Evolutionary conservation across 2,797 vertebrate species (phyloP).

Genomic region (Gobionotothen gibberifrons): DNA sequence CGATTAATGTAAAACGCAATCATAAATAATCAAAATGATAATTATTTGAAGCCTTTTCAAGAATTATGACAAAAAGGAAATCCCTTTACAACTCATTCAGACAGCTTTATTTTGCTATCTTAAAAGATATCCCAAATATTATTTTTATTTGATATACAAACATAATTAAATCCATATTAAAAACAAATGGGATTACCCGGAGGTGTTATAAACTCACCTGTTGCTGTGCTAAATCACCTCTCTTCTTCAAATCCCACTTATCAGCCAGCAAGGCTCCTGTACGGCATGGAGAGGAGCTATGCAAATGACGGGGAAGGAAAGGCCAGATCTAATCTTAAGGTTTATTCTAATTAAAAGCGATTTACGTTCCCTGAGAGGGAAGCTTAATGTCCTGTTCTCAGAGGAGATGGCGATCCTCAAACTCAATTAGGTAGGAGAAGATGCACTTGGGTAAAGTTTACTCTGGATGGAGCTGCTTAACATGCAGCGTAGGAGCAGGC

Average conservation of each 20-base stretch:
- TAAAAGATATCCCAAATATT: neutral
- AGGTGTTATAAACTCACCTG: conserved; percentile 65
- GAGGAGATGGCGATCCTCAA: conserved; percentile 68
- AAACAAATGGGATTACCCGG: conserved; percentile 12
- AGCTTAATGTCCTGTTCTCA: conserved; percentile 72
- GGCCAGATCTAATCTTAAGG: conserved; percentile 79
- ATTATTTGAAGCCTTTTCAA: neutral
- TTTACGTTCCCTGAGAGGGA: conserved; percentile 78
- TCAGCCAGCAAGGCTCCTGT: conserved; percentile 63
- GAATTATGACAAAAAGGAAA: neutral
- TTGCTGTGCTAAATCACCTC: conserved; percentile 66
- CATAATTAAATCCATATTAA: neutral
- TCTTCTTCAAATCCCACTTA: conserved; percentile 69
- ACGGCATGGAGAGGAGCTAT: conserved; percentile 65
- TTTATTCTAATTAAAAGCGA: conserved; percentile 86
- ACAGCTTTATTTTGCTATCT: neutral
- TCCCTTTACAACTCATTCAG: neutral
- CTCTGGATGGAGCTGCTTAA: conserved; percentile 39
- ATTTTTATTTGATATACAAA: neutral
- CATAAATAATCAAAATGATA: neutral
- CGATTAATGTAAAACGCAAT: neutral
- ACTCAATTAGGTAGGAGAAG: conserved; percentile 69
- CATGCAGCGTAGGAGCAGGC: conserved; percentile 22
- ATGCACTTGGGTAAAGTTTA: conserved; percentile 73
- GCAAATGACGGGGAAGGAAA: conserved; percentile 75